These are phyloP conservation scores for Drosophila prosaltans DNA, from an alignment of 1,140 invertebrate genomes.

Conservation along the genomic window DNA sequence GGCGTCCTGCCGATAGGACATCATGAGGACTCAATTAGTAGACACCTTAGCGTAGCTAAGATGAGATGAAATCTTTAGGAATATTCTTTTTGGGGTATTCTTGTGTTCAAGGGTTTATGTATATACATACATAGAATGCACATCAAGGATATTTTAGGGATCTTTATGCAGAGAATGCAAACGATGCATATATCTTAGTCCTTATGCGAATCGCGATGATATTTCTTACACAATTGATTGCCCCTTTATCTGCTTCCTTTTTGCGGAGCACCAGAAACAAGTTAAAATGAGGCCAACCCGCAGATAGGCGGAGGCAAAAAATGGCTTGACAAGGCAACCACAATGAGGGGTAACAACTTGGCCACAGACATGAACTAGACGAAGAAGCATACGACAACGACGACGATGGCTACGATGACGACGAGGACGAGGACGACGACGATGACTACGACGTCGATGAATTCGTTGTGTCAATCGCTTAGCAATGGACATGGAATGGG, in stretches of 20 bases:
- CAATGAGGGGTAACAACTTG: constrained; percentile 39
- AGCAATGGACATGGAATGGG: not conserved
- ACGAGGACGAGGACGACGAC: constrained; percentile 2
- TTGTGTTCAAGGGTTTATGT: too few relatives aligned
- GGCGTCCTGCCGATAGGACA: constrained; percentile 42
- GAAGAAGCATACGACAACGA: not conserved
- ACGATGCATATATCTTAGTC: too few relatives aligned
- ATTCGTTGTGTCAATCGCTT: constrained; percentile 2
- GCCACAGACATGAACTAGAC: constrained; percentile 15
- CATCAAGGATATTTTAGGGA: too few relatives aligned
- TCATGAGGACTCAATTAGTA: constrained; percentile 54
- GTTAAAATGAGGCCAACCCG: constrained; percentile 72
- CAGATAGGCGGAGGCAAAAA: constrained; percentile 36
- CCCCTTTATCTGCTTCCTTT: not conserved
- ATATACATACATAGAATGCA: too few relatives aligned
- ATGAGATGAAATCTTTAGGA: not conserved
- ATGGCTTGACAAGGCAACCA: constrained; percentile 37
- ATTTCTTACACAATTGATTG: too few relatives aligned
- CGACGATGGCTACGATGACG: constrained; percentile 2
- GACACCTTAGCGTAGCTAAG: too few relatives aligned
- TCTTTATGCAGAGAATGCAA: too few relatives aligned
- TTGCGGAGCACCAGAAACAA: constrained; percentile 67
- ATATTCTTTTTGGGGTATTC: too few relatives aligned
- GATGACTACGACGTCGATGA: not conserved
- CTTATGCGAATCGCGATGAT: not conserved